phyloP scores from a whole-genome alignment of 2,888 invertebrate species.

The Lasioglossum calceatum region DNA sequence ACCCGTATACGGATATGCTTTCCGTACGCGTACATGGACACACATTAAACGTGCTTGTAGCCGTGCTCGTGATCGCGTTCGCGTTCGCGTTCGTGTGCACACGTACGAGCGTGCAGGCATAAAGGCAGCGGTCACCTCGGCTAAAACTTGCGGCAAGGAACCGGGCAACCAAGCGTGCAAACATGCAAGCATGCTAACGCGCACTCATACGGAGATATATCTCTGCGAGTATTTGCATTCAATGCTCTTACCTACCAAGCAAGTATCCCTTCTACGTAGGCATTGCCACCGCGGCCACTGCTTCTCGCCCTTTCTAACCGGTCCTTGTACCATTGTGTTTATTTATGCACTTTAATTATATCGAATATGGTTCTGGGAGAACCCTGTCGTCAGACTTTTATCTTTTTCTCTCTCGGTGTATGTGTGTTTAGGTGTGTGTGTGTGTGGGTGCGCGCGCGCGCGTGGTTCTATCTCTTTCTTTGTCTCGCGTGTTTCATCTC shows the following conservation, averaged over 20 bases:
- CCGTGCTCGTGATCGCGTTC: not conserved
- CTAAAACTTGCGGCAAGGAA: constrained; percentile 25
- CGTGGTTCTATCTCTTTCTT: not conserved
- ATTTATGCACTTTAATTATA: constrained; percentile 84
- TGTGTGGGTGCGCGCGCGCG: not conserved
- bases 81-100: not conserved
- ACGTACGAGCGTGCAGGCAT: not conserved
- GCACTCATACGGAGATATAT: constrained; percentile 55
- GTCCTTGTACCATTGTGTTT: constrained; percentile 83
- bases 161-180: constrained; percentile 44
- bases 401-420: not conserved
- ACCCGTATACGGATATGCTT: constrained; percentile 61
- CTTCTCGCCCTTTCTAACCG: constrained; percentile 56
- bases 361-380: constrained; percentile 80
- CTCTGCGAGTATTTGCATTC: constrained; percentile 82
- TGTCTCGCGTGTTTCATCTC: constrained; percentile 1
- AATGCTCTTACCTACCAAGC: constrained; percentile 80
- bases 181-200: constrained; percentile 39
- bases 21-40: constrained; percentile 19
- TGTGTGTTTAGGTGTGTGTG: not conserved
- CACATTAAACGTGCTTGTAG: not conserved
- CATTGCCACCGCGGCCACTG: constrained; percentile 49
- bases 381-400: constrained; percentile 55
- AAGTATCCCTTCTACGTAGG: constrained; percentile 51
- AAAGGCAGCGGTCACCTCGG: not conserved